Conservation (phyloP, 2,797 vertebrate species). For the Mormyrops attenuatus region DNA sequence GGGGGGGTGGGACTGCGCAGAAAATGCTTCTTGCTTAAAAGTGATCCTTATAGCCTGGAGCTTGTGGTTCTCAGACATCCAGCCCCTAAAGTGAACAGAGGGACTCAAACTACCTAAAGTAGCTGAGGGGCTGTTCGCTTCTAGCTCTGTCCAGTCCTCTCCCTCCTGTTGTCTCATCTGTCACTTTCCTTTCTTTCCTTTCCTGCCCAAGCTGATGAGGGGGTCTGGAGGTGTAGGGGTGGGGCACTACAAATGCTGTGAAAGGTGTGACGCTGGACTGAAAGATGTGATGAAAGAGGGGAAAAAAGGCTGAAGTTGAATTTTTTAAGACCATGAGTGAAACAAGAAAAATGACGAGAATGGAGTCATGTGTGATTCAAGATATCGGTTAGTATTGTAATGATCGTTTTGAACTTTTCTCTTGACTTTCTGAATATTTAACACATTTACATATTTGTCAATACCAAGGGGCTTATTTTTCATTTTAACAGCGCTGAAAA, state of each 20-base stretch:
- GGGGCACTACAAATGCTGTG: neutral
- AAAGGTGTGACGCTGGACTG: neutral
- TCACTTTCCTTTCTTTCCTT: neutral
- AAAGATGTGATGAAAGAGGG: neutral
- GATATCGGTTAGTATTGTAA: neutral
- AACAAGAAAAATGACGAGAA: neutral
- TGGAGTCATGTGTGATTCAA: neutral
- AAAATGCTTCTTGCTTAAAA: neutral
- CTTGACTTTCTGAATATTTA: neutral
- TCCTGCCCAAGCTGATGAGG: neutral
- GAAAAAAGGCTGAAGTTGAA: neutral
- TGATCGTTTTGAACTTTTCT: neutral
- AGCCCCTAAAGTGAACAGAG: neutral
- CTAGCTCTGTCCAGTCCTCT: neutral
- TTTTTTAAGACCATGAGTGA: neutral
- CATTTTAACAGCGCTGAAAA: neutral
- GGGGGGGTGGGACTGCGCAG: neutral
- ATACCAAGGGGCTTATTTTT: neutral
- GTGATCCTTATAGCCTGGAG: neutral
- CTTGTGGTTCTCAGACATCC: neutral
- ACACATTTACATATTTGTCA: neutral
- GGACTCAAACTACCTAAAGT: neutral
- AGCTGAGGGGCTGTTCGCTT: neutral
- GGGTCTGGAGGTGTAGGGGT: neutral
- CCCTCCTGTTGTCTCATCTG: neutral